phyloP scores from a whole-genome alignment of 2,888 invertebrate genomes.

The Drosophila multiciliata region DNA sequence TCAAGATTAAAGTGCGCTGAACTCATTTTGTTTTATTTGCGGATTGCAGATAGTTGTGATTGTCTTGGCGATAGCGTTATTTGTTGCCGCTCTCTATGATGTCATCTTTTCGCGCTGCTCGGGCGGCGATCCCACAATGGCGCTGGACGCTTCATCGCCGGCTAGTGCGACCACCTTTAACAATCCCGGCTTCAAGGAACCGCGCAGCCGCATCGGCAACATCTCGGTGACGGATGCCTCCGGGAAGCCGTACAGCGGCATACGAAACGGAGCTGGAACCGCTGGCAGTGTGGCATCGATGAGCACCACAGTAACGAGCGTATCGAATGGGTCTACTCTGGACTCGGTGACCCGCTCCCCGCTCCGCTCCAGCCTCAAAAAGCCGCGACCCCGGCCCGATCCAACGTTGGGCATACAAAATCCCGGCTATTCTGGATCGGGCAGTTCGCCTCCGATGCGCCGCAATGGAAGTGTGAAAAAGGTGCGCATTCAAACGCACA shows the following conservation, averaged over 20 bases:
- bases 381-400: constrained; percentile 87
- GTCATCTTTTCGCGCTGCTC: constrained; percentile 90
- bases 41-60: constrained; percentile 91
- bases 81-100: constrained; percentile 92
- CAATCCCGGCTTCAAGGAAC: constrained; percentile 94
- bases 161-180: constrained; percentile 91
- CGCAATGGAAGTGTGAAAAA: constrained; percentile 95
- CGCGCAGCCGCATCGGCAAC: constrained; percentile 85
- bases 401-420: constrained; percentile 93
- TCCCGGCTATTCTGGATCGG: constrained; percentile 89
- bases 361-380: constrained; percentile 92
- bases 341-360: constrained; percentile 88
- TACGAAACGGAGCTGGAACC: constrained; percentile 86
- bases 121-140: constrained; percentile 92
- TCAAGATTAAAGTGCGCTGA: not conserved
- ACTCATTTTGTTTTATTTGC: constrained; percentile 7
- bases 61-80: constrained; percentile 90
- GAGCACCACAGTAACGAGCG: constrained; percentile 89
- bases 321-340: constrained; percentile 86
- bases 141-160: constrained; percentile 86
- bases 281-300: constrained; percentile 90
- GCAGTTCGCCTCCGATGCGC: constrained; percentile 92
- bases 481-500: constrained; percentile 95
- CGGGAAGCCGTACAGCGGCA: constrained; percentile 91
- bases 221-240: constrained; percentile 95